A percentile compares a stretch with the other conserved stretches of the same genome.
Conservation (phyloP, 2,797 vertebrate species). For the Distichodus sexfasciatus region DNA sequence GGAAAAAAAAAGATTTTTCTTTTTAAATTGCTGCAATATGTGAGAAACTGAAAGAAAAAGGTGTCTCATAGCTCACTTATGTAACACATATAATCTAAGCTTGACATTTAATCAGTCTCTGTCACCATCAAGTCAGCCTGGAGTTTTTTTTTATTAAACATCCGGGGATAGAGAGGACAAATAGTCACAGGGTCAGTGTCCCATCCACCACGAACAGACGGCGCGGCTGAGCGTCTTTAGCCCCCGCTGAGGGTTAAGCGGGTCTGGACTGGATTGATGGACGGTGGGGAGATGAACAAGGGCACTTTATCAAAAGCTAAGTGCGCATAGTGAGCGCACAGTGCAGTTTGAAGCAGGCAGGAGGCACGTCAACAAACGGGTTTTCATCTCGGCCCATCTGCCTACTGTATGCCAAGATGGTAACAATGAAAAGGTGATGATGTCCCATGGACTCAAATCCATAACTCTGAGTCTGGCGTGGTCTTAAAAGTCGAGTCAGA, state of each 20-base stretch:
- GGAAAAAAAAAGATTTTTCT: background rate
- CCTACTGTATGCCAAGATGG: no score
- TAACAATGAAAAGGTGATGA: no score
- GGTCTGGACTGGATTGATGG: slow-evolving; percentile 28
- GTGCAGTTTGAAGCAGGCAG: background rate
- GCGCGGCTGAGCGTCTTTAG: slow-evolving; percentile 11
- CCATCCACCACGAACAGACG: background rate
- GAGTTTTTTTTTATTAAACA: no score
- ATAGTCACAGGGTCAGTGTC: slow-evolving; percentile 5
- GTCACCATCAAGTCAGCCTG: slow-evolving; percentile 5
- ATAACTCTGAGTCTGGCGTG: no score
- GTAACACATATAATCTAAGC: no score
- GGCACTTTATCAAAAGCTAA: background rate
- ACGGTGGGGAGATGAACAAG: background rate
- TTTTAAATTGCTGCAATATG: no score
- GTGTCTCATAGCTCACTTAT: no score
- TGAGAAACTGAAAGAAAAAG: no score
- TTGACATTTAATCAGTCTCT: no score
- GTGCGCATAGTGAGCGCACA: background rate
- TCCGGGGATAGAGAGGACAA: background rate
- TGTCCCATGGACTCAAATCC: no score
- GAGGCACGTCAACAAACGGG: background rate
- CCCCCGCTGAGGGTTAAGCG: slow-evolving; percentile 17
- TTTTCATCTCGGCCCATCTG: no score
- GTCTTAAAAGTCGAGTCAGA: no score